A percentile compares a stretch with the other conserved stretches of the same genome.
phyloP scores from a whole-genome alignment of 2,888 invertebrate genomes.

The Eulithis prunata region DNA sequence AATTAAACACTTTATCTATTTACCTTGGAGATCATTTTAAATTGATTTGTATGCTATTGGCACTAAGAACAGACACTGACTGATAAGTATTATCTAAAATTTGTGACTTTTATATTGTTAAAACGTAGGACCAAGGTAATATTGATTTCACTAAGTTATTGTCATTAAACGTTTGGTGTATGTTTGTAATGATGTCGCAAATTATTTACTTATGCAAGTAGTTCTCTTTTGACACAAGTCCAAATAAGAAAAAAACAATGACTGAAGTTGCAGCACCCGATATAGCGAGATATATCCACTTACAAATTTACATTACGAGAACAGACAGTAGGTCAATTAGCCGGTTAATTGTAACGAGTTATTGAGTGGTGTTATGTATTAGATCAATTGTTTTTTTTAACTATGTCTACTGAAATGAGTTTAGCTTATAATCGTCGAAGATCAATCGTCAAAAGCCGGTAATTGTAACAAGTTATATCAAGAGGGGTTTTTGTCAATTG shows the following conservation, averaged over 20 bases:
- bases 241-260: constrained; percentile 48
- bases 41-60: constrained; percentile 50
- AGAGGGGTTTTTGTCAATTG: too few species aligned
- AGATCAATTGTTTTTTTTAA: not conserved
- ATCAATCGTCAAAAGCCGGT: not conserved
- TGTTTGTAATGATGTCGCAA: constrained; percentile 67
- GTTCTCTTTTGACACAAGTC: constrained; percentile 54
- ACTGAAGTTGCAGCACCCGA: constrained; percentile 40
- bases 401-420: not conserved
- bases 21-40: constrained; percentile 75
- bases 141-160: constrained; percentile 72
- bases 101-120: constrained; percentile 75
- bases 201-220: constrained; percentile 58
- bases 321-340: constrained; percentile 17
- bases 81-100: constrained; percentile 65
- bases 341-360: constrained; percentile 10
- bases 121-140: constrained; percentile 73
- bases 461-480: too few species aligned
- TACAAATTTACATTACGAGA: constrained; percentile 8
- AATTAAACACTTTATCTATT: constrained; percentile 19
- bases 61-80: constrained; percentile 57
- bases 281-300: constrained; percentile 5
- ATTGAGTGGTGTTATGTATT: constrained; percentile 4
- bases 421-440: constrained; percentile 1
- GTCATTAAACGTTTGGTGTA: constrained; percentile 57